phyloP scores from a whole-genome alignment of 2,113 vertebrate genomes.

The Lipophrys pholis region DNA sequence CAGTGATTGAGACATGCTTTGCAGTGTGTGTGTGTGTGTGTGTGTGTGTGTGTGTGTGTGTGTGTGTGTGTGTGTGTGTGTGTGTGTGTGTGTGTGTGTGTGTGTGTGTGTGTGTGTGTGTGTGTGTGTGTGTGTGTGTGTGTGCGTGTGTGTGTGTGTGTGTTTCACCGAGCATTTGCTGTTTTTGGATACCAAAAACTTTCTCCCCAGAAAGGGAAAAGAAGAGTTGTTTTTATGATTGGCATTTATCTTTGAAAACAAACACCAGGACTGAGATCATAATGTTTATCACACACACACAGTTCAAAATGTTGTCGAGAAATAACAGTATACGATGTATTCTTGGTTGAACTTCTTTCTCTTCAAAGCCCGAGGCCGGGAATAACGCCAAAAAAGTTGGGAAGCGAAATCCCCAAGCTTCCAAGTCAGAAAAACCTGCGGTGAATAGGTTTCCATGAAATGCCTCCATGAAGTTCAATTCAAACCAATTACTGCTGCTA shows the following conservation, averaged over 20 bases:
- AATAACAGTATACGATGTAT: background rate
- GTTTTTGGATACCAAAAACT: conserved; percentile 36
- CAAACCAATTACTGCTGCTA: conserved; percentile 62
- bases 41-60: conserved; percentile 11
- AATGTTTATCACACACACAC: background rate
- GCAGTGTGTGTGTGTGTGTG: conserved; percentile 20
- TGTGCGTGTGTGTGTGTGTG: conserved; percentile 28
- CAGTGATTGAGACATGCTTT: conserved; percentile 59
- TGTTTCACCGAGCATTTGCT: conserved; percentile 23
- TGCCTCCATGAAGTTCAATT: conserved; percentile 48
- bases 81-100: conserved; percentile 9
- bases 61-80: background rate
- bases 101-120: conserved; percentile 33
- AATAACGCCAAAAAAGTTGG: conserved; percentile 48
- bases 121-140: conserved; percentile 37
- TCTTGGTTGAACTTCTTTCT: conserved; percentile 20
- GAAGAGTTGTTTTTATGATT: conserved; percentile 8
- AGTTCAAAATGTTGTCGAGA: background rate
- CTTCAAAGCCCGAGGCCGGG: conserved; percentile 2
- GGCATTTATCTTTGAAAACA: conserved; percentile 27
- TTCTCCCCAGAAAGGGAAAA: conserved; percentile 14
- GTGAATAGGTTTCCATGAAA: conserved; percentile 53
- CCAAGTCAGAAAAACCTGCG: conserved; percentile 52
- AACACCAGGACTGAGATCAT: background rate
- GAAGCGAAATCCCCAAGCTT: conserved; percentile 36